Conservation (phyloP, 2,888 invertebrate genomes). For the Drosophila yooni region DNA sequence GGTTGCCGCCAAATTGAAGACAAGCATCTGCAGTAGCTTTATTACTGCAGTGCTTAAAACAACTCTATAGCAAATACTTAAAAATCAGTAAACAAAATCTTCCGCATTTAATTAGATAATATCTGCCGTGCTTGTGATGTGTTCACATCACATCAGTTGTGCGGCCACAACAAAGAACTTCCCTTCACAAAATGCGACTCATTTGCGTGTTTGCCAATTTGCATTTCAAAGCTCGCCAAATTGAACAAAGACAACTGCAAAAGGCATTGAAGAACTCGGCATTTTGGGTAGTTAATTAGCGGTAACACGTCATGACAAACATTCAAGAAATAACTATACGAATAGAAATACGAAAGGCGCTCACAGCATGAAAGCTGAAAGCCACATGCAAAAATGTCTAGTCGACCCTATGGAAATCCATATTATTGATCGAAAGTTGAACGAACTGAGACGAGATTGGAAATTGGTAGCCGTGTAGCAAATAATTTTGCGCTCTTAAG, state of each 20-base stretch:
- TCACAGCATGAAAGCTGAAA: slow-evolving; percentile 43
- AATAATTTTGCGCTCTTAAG: slow-evolving; percentile 54
- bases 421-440: slow-evolving; percentile 76
- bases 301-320: slow-evolving; percentile 51
- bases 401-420: slow-evolving; percentile 28
- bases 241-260: slow-evolving; percentile 57
- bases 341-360: slow-evolving; percentile 43
- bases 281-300: slow-evolving; percentile 71
- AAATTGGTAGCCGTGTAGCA: slow-evolving; percentile 47
- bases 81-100: slow-evolving; percentile 46
- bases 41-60: slow-evolving; percentile 46
- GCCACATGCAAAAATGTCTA: slow-evolving; percentile 12
- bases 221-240: slow-evolving; percentile 71
- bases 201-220: slow-evolving; percentile 66
- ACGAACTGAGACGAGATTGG: slow-evolving; percentile 57
- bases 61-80: slow-evolving; percentile 47
- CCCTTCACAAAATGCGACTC: slow-evolving; percentile 66
- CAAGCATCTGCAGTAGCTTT: slow-evolving; percentile 24
- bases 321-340: slow-evolving; percentile 37
- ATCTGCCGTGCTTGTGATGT: slow-evolving; percentile 18
- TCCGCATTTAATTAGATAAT: slow-evolving; percentile 61
- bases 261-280: slow-evolving; percentile 53
- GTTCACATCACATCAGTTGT: slow-evolving; percentile 23
- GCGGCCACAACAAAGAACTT: slow-evolving; percentile 69
- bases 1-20: slow-evolving; percentile 58